Conservation (phyloP, 2,888 invertebrate genomes). For the Epinotia brunnichana region DNA sequence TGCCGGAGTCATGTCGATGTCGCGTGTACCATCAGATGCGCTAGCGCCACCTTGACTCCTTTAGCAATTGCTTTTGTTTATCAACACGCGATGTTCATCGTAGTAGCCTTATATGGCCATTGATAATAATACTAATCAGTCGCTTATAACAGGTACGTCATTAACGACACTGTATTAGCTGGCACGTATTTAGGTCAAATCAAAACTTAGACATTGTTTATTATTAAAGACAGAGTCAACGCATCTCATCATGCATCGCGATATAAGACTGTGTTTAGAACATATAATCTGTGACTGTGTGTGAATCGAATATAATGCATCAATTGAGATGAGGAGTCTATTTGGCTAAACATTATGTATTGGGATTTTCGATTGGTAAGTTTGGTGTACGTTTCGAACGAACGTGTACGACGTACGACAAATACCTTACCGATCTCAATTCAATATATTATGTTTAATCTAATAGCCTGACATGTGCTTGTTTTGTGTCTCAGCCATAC, state of each 20-base stretch:
- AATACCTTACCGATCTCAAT: neutral
- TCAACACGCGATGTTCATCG: constrained; percentile 30
- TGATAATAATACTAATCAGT: constrained; percentile 19
- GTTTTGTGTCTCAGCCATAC: neutral
- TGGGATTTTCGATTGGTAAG: too few species aligned
- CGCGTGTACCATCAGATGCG: constrained; percentile 43
- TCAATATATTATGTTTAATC: neutral
- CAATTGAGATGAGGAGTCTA: too few species aligned
- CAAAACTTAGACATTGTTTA: constrained; percentile 5
- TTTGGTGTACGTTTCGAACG: too few species aligned
- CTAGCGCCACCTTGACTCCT: constrained; percentile 36
- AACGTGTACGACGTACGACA: too few species aligned
- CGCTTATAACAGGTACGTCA: neutral
- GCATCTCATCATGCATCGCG: neutral
- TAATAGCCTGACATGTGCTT: neutral
- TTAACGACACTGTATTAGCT: constrained; percentile 14
- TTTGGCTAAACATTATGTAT: too few species aligned
- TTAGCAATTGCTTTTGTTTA: constrained; percentile 39
- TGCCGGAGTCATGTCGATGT: constrained; percentile 23
- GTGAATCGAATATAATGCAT: too few species aligned
- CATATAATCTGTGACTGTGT: too few species aligned
- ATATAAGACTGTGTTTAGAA: neutral
- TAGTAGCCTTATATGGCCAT: neutral
- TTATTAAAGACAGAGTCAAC: neutral
- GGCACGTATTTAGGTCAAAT: constrained; percentile 13